Evolutionary conservation across 2,888 invertebrate species (phyloP).

Genomic region (Ellobium chinense): DNA sequence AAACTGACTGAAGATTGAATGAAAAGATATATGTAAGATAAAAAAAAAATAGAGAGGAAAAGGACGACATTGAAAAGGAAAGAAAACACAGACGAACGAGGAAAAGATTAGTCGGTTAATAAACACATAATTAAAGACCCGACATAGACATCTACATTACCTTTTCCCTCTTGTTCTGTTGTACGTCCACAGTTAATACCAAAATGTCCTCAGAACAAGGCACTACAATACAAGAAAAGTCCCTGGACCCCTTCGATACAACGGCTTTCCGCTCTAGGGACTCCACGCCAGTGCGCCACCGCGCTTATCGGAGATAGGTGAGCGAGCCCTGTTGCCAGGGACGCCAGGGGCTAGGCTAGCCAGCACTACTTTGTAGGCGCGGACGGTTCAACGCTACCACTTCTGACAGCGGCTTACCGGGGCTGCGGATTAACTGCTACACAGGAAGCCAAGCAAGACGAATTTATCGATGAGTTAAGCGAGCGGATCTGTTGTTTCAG

Average conservation of each 20-base stretch:
- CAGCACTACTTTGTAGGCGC: neutral
- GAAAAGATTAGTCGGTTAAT: too few species aligned
- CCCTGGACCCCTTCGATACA: neutral
- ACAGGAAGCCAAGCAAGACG: constrained; percentile 11
- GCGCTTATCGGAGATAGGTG: neutral
- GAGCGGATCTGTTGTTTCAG: neutral
- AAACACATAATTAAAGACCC: too few species aligned
- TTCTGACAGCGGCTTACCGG: too few species aligned
- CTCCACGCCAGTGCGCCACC: neutral
- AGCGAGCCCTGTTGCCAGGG: constrained; percentile 14
- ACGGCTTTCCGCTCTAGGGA: neutral
- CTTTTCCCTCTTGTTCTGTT: neutral
- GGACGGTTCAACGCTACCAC: neutral
- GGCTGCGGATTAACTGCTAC: neutral
- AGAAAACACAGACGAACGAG: neutral
- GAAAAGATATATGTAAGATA: neutral
- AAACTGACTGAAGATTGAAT: too few species aligned
- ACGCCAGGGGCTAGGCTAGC: constrained; percentile 4
- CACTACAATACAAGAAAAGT: too few species aligned
- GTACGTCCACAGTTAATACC: neutral
- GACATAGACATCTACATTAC: neutral
- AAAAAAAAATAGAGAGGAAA: neutral
- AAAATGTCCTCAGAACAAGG: neutral
- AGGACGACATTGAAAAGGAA: neutral
- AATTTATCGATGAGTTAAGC: neutral